Conservation (phyloP, 2,113 vertebrate genomes). For the sheep (Ovis aries) region ARS-UI_Ramb_v3.0 NC_056066.1:47059501-47060000, state of each 20-base stretch:
- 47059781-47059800: background rate
- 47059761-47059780: constrained; percentile 2
- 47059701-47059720: constrained; percentile 1
- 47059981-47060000: background rate
- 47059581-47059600: background rate
- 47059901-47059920: background rate
- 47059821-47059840: background rate
- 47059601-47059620: constrained; percentile 15
- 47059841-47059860: background rate
- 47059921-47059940: background rate
- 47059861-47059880: background rate
- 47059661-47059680: background rate
- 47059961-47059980: background rate
- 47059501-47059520: background rate
- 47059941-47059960: background rate
- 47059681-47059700: constrained; percentile 1
- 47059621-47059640: background rate
- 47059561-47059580: background rate
- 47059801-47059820: background rate
- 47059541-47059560: background rate
- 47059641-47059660: background rate
- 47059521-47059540: background rate
- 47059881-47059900: background rate
- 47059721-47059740: background rate
- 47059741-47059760: background rate